phyloP scores from a whole-genome alignment of 1,140 invertebrate genomes.

The Brachionus angularis region DNA sequence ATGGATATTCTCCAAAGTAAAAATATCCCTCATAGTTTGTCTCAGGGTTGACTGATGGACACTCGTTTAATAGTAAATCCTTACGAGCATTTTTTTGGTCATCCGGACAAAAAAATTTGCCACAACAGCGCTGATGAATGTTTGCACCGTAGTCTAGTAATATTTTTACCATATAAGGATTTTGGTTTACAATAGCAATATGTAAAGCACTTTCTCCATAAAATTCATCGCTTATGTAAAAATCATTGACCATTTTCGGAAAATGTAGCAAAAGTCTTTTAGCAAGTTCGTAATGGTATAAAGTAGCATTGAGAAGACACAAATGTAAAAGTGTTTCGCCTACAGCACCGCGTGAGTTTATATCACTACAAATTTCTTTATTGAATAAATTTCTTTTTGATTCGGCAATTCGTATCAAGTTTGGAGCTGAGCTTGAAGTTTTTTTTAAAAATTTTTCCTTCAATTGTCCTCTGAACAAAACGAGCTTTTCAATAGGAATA shows the following conservation, averaged over 20 bases:
- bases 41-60: constrained; percentile 73
- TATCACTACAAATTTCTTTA: constrained; percentile 78
- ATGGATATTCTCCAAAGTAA: constrained; percentile 95
- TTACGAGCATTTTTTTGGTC: constrained; percentile 85
- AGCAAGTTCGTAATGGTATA: constrained; percentile 83
- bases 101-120: constrained; percentile 84
- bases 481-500: too few relatives aligned
- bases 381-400: neutral
- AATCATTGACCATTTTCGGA: constrained; percentile 90
- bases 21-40: constrained; percentile 93
- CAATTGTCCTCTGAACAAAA: too few relatives aligned
- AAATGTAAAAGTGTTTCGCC: constrained; percentile 90
- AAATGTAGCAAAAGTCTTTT: constrained; percentile 83
- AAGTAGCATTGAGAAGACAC: constrained; percentile 83
- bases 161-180: constrained; percentile 93
- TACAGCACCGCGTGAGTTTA: constrained; percentile 85
- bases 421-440: too few relatives aligned
- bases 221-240: constrained; percentile 92
- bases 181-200: constrained; percentile 95
- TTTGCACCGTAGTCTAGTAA: constrained; percentile 83
- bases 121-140: constrained; percentile 75
- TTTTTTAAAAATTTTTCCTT: neutral
- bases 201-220: constrained; percentile 75
- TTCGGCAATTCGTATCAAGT: too few relatives aligned
- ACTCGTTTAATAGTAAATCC: constrained; percentile 77